A percentile compares a stretch with the other conserved stretches of the same genome.
Evolutionary conservation across 2,888 invertebrate species (phyloP).

Genomic region (Drosophila falleni): DNA sequence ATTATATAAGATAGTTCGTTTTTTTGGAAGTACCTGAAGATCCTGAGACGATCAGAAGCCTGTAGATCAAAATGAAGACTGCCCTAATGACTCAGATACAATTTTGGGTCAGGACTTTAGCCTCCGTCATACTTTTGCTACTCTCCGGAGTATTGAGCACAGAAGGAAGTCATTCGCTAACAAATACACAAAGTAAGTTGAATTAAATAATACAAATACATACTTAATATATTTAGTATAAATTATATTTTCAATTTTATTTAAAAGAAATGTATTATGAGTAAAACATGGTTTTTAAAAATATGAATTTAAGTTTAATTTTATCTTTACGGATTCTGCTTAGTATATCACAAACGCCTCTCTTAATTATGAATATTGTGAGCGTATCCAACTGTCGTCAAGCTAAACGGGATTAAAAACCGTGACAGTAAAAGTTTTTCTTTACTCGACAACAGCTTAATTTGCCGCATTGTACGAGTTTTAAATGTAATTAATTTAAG

Average conservation of each 20-base stretch:
- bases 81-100: constrained; percentile 56
- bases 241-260: no score
- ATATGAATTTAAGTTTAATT: no score
- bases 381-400: constrained; percentile 7
- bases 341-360: not conserved
- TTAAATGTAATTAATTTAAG: constrained; percentile 19
- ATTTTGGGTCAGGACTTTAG: constrained; percentile 67
- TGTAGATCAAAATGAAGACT: constrained; percentile 58
- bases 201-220: not conserved
- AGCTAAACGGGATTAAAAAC: not conserved
- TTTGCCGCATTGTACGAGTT: constrained; percentile 15
- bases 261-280: no score
- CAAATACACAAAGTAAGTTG: constrained; percentile 77
- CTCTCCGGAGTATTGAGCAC: constrained; percentile 46
- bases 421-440: constrained; percentile 10
- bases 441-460: constrained; percentile 16
- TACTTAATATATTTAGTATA: not conserved
- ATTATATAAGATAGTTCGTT: constrained; percentile 43
- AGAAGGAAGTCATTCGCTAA: constrained; percentile 49
- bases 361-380: not conserved
- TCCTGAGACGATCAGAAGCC: constrained; percentile 52
- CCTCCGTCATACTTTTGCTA: constrained; percentile 65
- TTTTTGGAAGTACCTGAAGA: constrained; percentile 64
- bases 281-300: no score
- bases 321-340: not conserved